Conservation (phyloP, 2,113 vertebrate genomes). For the Mus pahari region DNA sequence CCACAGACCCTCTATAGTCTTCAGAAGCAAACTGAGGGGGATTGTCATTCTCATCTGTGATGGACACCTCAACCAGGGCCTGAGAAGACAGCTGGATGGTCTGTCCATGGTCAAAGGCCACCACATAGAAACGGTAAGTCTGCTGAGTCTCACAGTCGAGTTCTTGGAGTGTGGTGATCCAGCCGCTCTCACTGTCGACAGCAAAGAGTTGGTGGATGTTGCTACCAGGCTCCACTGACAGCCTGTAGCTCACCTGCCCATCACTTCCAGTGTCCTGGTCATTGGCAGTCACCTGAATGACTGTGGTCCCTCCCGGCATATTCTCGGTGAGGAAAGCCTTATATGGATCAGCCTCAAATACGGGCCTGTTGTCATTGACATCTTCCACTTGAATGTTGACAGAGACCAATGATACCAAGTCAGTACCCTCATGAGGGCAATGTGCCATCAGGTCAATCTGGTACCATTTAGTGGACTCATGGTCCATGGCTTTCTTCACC, state of each 20-base stretch:
- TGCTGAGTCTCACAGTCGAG: slow-evolving; percentile 92
- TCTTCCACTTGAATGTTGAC: slow-evolving; percentile 97
- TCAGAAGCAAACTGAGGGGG: slow-evolving; percentile 92
- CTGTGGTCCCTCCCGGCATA: slow-evolving; percentile 94
- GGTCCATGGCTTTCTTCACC: slow-evolving; percentile 93
- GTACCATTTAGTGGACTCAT: slow-evolving; percentile 97
- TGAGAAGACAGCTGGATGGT: slow-evolving; percentile 93
- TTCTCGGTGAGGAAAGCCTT: slow-evolving; percentile 95
- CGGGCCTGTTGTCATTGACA: slow-evolving; percentile 96
- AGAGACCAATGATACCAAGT: slow-evolving; percentile 94
- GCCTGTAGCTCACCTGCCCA: slow-evolving; percentile 94
- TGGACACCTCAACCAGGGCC: slow-evolving; percentile 93
- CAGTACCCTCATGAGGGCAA: slow-evolving; percentile 92
- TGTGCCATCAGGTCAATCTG: slow-evolving; percentile 95
- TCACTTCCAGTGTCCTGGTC: slow-evolving; percentile 95
- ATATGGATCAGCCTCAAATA: slow-evolving; percentile 97
- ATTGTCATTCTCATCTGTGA: slow-evolving; percentile 97
- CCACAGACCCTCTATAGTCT: slow-evolving; percentile 91
- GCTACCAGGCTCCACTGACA: slow-evolving; percentile 88
- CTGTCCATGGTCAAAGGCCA: slow-evolving; percentile 94
- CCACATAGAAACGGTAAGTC: slow-evolving; percentile 91
- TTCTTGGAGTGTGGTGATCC: slow-evolving; percentile 92
- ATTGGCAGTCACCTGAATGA: slow-evolving; percentile 97
- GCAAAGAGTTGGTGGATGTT: slow-evolving; percentile 88
- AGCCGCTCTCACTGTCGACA: slow-evolving; percentile 94